These are phyloP conservation scores for Macrobrachium rosenbergii DNA, from an alignment of 1,140 invertebrate genomes.

Conservation along the genomic window DNA sequence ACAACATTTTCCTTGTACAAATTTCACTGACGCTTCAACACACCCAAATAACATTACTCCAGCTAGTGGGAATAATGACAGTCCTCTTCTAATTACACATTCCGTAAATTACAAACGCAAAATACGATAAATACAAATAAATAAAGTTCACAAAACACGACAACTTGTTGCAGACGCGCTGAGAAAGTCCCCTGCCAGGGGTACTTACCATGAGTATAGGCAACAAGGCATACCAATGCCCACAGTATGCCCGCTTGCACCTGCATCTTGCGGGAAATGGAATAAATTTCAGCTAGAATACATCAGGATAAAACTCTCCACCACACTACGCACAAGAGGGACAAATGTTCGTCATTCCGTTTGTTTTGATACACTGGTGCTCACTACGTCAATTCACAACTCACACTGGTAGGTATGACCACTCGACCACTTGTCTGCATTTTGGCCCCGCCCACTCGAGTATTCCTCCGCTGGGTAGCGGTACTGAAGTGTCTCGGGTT, in stretches of 20 bases:
- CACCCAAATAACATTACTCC: no score
- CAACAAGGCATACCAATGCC: conserved; percentile 30
- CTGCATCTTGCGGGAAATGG: conserved; percentile 42
- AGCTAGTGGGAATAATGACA: no score
- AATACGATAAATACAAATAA: not conserved
- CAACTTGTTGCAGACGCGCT: not conserved
- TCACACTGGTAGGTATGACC: conserved; percentile 40
- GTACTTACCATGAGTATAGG: conserved; percentile 45
- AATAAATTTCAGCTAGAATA: conserved; percentile 41
- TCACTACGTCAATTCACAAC: conserved; percentile 34
- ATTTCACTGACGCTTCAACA: no score
- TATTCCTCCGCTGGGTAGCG: conserved; percentile 38
- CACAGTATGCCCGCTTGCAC: conserved; percentile 48
- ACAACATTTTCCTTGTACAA: no score
- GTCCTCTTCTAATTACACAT: no score
- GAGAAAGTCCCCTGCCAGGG: no score
- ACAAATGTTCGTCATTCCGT: conserved; percentile 35
- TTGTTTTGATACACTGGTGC: conserved; percentile 3
- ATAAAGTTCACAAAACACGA: not conserved
- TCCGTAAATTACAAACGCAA: no score
- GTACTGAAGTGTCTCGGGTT: no score
- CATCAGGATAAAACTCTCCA: conserved; percentile 50
- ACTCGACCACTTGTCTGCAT: not conserved
- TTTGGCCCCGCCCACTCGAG: not conserved
- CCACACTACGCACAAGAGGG: conserved; percentile 7